Conservation (phyloP, 2,888 invertebrate species). For the Habroteleia sp. region DNA sequence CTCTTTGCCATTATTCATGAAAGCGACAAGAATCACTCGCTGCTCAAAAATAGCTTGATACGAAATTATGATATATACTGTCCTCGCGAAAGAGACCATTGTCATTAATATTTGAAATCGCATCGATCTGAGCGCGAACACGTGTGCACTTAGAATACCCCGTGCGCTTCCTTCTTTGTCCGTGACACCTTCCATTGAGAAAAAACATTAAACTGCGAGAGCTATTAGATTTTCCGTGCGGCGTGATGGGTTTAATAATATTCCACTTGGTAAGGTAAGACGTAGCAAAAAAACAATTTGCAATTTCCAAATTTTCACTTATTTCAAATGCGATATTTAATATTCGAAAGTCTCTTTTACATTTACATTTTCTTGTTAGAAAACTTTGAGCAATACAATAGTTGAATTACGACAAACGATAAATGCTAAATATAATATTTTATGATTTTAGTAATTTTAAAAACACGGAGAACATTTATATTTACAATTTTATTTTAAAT, state of each 20-base stretch:
- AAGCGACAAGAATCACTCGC: background rate
- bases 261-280: constrained; percentile 24
- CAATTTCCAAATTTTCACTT: too few species aligned
- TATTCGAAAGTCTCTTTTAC: too few species aligned
- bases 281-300: too few species aligned
- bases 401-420: too few species aligned
- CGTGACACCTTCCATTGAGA: constrained; percentile 40
- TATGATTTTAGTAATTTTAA: too few species aligned
- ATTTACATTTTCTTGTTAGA: too few species aligned
- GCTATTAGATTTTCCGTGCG: background rate
- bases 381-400: too few species aligned
- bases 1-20: constrained; percentile 1
- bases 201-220: constrained; percentile 2
- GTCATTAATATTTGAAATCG: constrained; percentile 71
- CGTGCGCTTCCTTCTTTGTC: constrained; percentile 42
- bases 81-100: constrained; percentile 28
- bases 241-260: background rate
- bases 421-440: too few species aligned
- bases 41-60: constrained; percentile 6
- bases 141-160: constrained; percentile 60
- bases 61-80: constrained; percentile 5
- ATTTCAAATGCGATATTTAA: too few species aligned
- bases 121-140: constrained; percentile 69
- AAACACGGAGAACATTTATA: too few species aligned
- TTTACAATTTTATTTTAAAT: too few species aligned